A percentile compares a stretch with the other conserved stretches of the same genome.
Conservation (phyloP, 2,888 invertebrate genomes). For the Allophyes oxyacanthae region DNA sequence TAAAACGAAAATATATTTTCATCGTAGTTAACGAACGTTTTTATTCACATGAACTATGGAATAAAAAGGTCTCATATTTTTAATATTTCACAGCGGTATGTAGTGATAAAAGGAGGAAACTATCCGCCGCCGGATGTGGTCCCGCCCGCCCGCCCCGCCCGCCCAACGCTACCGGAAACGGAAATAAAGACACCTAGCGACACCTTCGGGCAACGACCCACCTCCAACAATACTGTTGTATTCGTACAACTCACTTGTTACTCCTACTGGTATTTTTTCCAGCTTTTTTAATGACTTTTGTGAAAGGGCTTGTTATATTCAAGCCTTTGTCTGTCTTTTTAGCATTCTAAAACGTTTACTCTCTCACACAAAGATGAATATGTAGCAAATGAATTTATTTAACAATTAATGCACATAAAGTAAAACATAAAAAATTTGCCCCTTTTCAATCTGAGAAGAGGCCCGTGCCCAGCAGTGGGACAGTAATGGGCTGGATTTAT, state of each 20-base stretch:
- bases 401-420: no score
- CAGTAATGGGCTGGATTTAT: no score
- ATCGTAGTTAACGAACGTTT: no score
- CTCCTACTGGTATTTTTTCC: constrained; percentile 13
- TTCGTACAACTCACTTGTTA: constrained; percentile 40
- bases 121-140: constrained; percentile 54
- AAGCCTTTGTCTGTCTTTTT: not conserved
- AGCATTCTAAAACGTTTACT: not conserved
- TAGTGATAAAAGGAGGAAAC: constrained; percentile 59
- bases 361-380: no score
- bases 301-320: not conserved
- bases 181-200: constrained; percentile 58
- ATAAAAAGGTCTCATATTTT: constrained; percentile 23
- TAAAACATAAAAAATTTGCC: no score
- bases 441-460: no score
- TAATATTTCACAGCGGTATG: constrained; percentile 31
- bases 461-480: no score
- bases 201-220: constrained; percentile 57
- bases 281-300: constrained; percentile 5
- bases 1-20: no score
- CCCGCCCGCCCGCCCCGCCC: constrained; percentile 35
- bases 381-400: no score
- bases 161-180: constrained; percentile 52
- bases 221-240: constrained; percentile 28
- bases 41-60: constrained; percentile 11